Percentiles rank a stretch among this genome's conserved stretches.
Conservation (phyloP, 2,888 invertebrate species). For the Myopa testacea region DNA sequence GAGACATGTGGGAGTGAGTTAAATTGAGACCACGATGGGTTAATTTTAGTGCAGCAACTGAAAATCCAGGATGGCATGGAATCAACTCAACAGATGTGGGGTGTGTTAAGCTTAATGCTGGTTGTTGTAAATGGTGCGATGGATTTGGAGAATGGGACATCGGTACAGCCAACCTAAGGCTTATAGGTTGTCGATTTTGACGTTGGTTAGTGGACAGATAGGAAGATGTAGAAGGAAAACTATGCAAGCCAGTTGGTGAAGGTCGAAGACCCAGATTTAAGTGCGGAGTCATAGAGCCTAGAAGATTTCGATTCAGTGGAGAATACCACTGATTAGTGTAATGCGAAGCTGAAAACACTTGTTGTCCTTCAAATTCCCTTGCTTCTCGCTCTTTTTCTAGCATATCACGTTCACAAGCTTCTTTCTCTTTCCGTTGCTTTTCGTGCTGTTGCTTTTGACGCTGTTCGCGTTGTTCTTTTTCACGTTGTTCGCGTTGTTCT, state of each 20-base stretch:
- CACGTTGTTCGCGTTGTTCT: slow-evolving; percentile 59
- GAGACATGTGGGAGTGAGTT: slow-evolving; percentile 62
- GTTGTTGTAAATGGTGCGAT: slow-evolving; percentile 64
- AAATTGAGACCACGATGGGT: slow-evolving; percentile 60
- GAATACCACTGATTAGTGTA: slow-evolving; percentile 66
- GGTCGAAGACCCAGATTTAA: slow-evolving; percentile 63
- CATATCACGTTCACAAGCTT: slow-evolving; percentile 64
- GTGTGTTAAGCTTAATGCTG: slow-evolving; percentile 61
- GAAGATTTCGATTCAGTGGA: slow-evolving; percentile 62
- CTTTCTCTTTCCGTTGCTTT: slow-evolving; percentile 67
- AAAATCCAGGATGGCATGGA: slow-evolving; percentile 62
- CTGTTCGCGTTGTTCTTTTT: slow-evolving; percentile 64
- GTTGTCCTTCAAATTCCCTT: slow-evolving; percentile 67
- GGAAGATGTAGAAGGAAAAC: slow-evolving; percentile 64
- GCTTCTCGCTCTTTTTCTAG: slow-evolving; percentile 63
- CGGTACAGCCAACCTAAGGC: slow-evolving; percentile 63
- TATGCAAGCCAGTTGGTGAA: slow-evolving; percentile 62
- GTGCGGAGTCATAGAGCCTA: slow-evolving; percentile 66
- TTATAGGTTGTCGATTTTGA: slow-evolving; percentile 64
- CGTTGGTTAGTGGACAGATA: slow-evolving; percentile 66
- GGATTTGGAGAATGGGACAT: slow-evolving; percentile 62
- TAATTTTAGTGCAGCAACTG: slow-evolving; percentile 61
- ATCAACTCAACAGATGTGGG: slow-evolving; percentile 56
- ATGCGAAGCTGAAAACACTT: slow-evolving; percentile 65
- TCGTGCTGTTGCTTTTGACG: slow-evolving; percentile 64